Base-by-base conservation (phyloP, 2,797 vertebrate species). In the Halcyon leucocephala region DNA sequence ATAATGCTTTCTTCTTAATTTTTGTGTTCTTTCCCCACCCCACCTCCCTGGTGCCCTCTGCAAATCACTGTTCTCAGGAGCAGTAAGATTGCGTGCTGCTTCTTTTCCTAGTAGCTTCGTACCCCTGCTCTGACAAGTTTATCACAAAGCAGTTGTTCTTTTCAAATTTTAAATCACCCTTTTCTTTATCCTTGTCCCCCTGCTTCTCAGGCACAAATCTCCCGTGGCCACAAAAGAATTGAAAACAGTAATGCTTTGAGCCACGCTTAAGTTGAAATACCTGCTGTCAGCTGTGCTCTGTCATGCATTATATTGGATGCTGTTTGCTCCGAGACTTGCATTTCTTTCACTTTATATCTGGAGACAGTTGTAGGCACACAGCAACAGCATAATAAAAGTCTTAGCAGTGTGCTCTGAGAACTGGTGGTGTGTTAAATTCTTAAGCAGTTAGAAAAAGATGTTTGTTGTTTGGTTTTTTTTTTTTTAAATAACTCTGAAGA, bases 271-370 rank as follows among this genome's bases (percentile, higher is more conserved):
- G 35, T 44, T 93, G 61, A 93, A 94, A 92, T 86, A 64, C 65
- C 65, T 77, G 25, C 76, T 80, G 35, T 77, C 77, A 78, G 19
- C 39, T 74, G 13, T 77, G 2, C 22, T 69, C 67, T 64, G n/a
- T 55, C 65, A 52, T 49, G 33, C 39, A 14, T 81, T 89, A 9
- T 62, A 64, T 70, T 81, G 78, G 39, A 67, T 67, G 29, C 29
- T 46, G 26, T 70, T 91, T 90, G 22, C 81, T 85, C 41, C 52
- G 83, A 61, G 48, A 24, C n/a, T 86, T 93, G 57, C 7, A 6
- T 90, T 90, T 86, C 25, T 84, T 90, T 88, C 49, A 17, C 57
- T 86, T 91, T 66, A 7, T 89, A 57, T 74, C 46, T 89, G 37
- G n/a, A 80, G 39, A 66, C 42, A 80, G 24, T n/a, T 57, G 60